phyloP scores from a whole-genome alignment of 2,888 invertebrate species.

The Erannis defoliaria region DNA sequence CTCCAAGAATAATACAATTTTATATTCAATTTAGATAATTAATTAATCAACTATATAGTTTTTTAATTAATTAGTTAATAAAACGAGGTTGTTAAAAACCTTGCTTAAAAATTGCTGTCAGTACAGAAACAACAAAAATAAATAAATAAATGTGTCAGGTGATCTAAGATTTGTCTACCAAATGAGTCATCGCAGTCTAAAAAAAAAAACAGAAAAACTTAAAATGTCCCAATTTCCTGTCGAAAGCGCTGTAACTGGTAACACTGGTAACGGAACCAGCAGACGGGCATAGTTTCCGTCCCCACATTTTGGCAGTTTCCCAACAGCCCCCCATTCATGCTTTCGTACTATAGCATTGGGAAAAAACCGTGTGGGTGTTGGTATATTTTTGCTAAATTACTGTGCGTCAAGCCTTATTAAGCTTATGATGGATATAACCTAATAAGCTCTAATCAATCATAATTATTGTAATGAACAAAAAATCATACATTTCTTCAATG shows the following conservation, averaged over 20 bases:
- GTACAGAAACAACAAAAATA: too few relatives aligned
- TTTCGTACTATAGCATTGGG: constrained; percentile 40
- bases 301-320: constrained; percentile 38
- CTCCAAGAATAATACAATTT: background rate
- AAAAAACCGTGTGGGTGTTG: constrained; percentile 36
- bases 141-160: background rate
- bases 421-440: constrained; percentile 42
- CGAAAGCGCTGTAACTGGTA: constrained; percentile 16
- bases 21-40: too few relatives aligned
- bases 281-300: constrained; percentile 37
- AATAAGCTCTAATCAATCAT: constrained; percentile 43
- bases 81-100: too few relatives aligned
- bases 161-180: too few relatives aligned
- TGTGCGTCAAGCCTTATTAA: constrained; percentile 40
- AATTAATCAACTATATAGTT: too few relatives aligned
- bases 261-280: constrained; percentile 26
- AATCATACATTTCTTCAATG: constrained; percentile 5
- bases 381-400: constrained; percentile 31
- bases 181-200: background rate
- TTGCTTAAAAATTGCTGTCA: too few relatives aligned
- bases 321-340: constrained; percentile 44
- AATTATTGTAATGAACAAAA: constrained; percentile 26
- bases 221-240: constrained; percentile 12
- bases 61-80: too few relatives aligned
- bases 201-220: background rate